Percentiles rank a stretch among this genome's conserved stretches.
These are phyloP conservation scores for Sebastolobus altivelis DNA, from an alignment of 2,797 vertebrate species.

Conservation along the genomic window DNA sequence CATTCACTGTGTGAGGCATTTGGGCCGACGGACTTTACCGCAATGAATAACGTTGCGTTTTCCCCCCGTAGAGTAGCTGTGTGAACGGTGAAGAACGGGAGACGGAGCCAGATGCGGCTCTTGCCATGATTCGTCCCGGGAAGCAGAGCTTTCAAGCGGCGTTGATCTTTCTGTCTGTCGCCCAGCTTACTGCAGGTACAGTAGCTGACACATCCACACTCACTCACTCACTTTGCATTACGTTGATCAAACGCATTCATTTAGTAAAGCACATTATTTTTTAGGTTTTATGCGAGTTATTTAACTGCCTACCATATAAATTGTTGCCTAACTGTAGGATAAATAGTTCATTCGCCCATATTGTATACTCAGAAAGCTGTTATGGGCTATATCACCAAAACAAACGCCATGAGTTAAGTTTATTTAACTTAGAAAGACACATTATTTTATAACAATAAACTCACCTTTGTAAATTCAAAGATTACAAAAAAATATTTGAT, in stretches of 20 bases:
- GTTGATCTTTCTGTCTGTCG: conserved; percentile 81
- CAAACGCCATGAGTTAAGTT: background rate
- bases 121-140: conserved; percentile 80
- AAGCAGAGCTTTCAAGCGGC: conserved; percentile 76
- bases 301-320: background rate
- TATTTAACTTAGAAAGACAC: background rate
- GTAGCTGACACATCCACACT: background rate
- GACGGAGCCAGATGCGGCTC: conserved; percentile 78
- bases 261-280: background rate
- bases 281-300: background rate
- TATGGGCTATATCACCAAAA: background rate
- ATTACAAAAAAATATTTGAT: background rate
- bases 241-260: background rate
- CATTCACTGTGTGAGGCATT: conserved; percentile 52
- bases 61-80: conserved; percentile 43
- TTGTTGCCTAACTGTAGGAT: background rate
- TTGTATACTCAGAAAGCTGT: background rate
- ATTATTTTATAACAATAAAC: background rate
- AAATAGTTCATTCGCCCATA: background rate
- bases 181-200: conserved; percentile 84
- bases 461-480: background rate
- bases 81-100: conserved; percentile 18
- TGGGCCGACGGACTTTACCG: conserved; percentile 43
- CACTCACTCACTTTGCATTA: background rate
- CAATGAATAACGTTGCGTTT: conserved; percentile 39